Percentiles rank a stretch among this genome's conserved stretches.
phyloP scores from a whole-genome alignment of 2,113 vertebrate genomes.

The Platichthys flesus region DNA sequence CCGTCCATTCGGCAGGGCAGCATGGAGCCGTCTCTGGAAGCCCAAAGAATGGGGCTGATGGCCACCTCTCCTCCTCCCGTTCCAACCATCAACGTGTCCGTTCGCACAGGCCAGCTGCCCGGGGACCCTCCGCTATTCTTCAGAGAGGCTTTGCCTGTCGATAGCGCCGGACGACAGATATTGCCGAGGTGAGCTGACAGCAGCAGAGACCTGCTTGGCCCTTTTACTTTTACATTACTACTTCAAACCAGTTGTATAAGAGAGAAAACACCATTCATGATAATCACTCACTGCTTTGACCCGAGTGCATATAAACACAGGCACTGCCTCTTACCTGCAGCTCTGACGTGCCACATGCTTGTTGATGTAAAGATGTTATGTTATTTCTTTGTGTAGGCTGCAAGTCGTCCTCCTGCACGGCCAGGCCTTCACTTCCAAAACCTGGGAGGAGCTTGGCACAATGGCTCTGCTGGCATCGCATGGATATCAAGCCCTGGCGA shows the following conservation, averaged over 20 bases:
- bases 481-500: constrained; percentile 89
- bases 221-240: no score
- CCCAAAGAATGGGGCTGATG: constrained; percentile 71
- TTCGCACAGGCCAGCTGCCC: constrained; percentile 80
- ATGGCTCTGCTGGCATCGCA: constrained; percentile 87
- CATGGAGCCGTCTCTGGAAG: constrained; percentile 77
- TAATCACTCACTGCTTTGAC: no score
- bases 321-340: not conserved
- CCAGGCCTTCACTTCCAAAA: constrained; percentile 92
- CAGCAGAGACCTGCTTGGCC: no score
- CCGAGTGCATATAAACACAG: no score
- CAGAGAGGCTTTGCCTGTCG: constrained; percentile 85
- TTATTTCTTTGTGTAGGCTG: constrained; percentile 73
- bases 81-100: constrained; percentile 77
- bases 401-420: constrained; percentile 93
- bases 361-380: not conserved
- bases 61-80: constrained; percentile 49
- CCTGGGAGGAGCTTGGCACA: constrained; percentile 92
- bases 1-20: constrained; percentile 82
- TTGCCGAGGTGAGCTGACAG: constrained; percentile 81
- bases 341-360: not conserved
- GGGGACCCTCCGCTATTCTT: constrained; percentile 89
- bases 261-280: no score
- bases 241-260: no score
- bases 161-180: constrained; percentile 69